These are phyloP conservation scores for Ophiodon elongatus DNA, from an alignment of 2,113 vertebrate genomes.

Conservation along the genomic window DNA sequence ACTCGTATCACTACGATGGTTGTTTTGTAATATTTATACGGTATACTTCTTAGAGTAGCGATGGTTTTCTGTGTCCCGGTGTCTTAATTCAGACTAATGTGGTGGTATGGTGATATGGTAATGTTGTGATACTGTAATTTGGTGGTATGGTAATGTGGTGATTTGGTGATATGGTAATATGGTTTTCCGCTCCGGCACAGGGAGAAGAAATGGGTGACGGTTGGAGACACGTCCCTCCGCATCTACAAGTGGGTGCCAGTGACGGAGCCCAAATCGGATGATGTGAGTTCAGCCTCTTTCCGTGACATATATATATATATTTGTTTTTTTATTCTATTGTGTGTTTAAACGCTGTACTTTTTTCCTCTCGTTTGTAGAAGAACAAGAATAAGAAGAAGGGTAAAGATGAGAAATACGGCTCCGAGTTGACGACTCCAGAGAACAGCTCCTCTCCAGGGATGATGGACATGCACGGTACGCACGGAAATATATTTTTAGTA, in stretches of 20 bases:
- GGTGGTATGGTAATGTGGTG: background rate
- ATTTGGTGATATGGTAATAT: background rate
- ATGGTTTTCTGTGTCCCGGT: too few species aligned
- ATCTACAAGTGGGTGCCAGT: constrained; percentile 99
- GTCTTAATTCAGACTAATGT: too few species aligned
- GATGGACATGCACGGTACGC: constrained; percentile 98
- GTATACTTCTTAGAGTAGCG: too few species aligned
- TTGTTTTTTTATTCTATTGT: background rate
- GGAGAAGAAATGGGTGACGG: constrained; percentile 99
- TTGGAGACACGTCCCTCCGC: constrained; percentile 96
- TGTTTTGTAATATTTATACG: background rate
- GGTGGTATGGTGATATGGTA: background rate
- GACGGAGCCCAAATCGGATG: constrained; percentile 95
- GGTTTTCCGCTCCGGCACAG: constrained; percentile 71
- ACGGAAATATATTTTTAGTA: accelerated
- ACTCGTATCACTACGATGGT: background rate
- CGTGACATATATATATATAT: too few species aligned
- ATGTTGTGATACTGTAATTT: too few species aligned
- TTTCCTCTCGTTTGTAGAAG: constrained; percentile 86
- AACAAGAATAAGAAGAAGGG: constrained; percentile 97
- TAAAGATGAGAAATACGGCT: constrained; percentile 96
- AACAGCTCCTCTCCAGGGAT: constrained; percentile 98
- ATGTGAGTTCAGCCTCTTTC: constrained; percentile 88
- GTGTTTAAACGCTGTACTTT: background rate
- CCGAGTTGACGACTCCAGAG: constrained; percentile 95